Conservation (phyloP, 1,140 invertebrate genomes). For the Samia ricini region DNA sequence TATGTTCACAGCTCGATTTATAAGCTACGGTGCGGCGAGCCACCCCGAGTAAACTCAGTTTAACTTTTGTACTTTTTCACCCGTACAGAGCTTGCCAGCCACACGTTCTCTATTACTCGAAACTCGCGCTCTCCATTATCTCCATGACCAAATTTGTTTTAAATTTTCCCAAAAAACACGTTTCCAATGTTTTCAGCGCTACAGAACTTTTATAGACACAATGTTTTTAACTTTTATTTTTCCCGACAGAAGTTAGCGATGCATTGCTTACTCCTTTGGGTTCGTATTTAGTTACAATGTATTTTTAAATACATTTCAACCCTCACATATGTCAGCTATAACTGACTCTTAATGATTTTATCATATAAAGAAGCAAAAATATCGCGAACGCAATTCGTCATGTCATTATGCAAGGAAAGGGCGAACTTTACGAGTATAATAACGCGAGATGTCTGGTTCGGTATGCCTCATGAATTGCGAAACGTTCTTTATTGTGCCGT, state of each 20-base stretch:
- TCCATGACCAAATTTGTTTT: constrained; percentile 64
- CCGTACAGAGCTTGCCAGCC: constrained; percentile 51
- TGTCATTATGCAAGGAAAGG: constrained; percentile 77
- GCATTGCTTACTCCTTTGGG: background rate
- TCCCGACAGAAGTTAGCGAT: constrained; percentile 15
- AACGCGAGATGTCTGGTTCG: constrained; percentile 73
- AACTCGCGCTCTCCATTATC: constrained; percentile 70
- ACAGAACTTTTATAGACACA: constrained; percentile 27
- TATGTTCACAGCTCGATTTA: constrained; percentile 32
- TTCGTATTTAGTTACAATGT: constrained; percentile 2
- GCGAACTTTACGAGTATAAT: constrained; percentile 76
- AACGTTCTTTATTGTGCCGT: constrained; percentile 71
- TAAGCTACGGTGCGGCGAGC: constrained; percentile 10
- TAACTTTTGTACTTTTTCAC: constrained; percentile 69
- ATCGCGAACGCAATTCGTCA: constrained; percentile 74
- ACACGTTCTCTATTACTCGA: constrained; percentile 63
- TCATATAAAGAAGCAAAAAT: constrained; percentile 72
- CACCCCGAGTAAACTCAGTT: constrained; percentile 6
- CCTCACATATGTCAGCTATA: background rate
- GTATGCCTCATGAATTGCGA: constrained; percentile 61
- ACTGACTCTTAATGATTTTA: constrained; percentile 57
- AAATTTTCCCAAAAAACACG: constrained; percentile 56
- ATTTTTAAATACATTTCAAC: background rate
- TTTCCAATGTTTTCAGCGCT: constrained; percentile 29
- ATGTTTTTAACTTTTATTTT: constrained; percentile 27